Conservation (phyloP, 2,888 invertebrate genomes). For the Alentia gelatinosa region DNA sequence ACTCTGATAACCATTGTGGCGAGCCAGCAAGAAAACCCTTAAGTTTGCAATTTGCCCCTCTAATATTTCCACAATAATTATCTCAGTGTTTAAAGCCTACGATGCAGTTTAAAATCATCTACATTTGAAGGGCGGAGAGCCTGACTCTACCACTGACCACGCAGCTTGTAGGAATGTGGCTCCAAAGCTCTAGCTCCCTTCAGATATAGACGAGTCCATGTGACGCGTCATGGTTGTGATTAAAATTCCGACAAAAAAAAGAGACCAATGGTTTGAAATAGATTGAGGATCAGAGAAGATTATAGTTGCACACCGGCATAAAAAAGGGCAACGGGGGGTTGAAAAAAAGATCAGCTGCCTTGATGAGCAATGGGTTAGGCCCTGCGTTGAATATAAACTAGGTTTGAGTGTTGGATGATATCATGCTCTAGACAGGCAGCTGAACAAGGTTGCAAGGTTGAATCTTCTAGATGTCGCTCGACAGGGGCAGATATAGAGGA, state of each 20-base stretch:
- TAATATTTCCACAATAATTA: too few relatives aligned
- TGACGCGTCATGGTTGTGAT: background rate
- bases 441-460: too few relatives aligned
- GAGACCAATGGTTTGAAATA: slow-evolving; percentile 21
- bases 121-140: background rate
- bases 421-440: too few relatives aligned
- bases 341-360: background rate
- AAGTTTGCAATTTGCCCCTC: too few relatives aligned
- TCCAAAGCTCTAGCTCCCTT: background rate
- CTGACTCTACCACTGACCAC: too few relatives aligned
- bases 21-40: too few relatives aligned
- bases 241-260: slow-evolving; percentile 13
- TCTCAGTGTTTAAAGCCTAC: background rate
- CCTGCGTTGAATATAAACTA: slow-evolving; percentile 33
- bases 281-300: slow-evolving; percentile 12
- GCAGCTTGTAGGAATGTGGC: too few relatives aligned
- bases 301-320: background rate
- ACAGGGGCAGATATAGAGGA: too few relatives aligned
- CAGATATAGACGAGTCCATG: background rate
- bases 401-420: background rate
- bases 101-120: background rate
- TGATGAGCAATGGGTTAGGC: background rate
- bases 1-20: too few relatives aligned
- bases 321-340: background rate
- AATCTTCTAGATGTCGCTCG: too few relatives aligned